Evolutionary conservation across 2,888 invertebrate species (phyloP), one percentile per base, ranked within the genome.

Genomic region (Drosophila villosipedis): DNA sequence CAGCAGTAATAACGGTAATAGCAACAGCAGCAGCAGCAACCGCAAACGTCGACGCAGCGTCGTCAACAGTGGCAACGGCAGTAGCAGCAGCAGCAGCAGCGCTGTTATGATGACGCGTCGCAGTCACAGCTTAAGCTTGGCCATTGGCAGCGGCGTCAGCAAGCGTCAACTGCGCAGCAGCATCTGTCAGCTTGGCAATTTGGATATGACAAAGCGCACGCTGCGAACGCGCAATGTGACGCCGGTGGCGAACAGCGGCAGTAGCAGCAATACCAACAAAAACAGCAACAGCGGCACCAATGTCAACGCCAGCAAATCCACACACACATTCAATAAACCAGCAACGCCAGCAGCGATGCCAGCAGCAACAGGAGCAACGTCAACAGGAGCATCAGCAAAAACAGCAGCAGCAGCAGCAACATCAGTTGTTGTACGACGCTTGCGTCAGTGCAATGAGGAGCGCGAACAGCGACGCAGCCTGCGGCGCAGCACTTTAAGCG

Each of bases 111-210:
- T 81, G 78, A 76, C 77, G 2, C 81, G 84, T 30, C 80, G 82
- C 69, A 78, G 73, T 65, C 75, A 80, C 58, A 84, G 69, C 39
- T 6, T 64, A 3, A 37, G 54, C 2, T n/a, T 78, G 58, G 72
- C 75, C 28, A 62, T 54, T 58, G 60, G 78, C 61, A 63, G 71
- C 35, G 67, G 80, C 12, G 83, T 88, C 5, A 91, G 85, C 52
- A 91, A 91, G 62, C 90, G 93, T 0, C 93, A 92, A 77, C 79
- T 93, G 57, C 91, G 93, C 50, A 93, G 93, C 77, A 91, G 84
- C 61, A 85, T 72, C 33, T 82, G 76, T 68, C 77, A 78, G 25
- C 49, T 84, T 25, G 65, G 69, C 3, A 73, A 60, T 39, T 68
- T 76, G 53, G 92, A 93, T 60, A 84, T 92, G 65, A 91, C 87